These are phyloP conservation scores for Gymnobelideus leadbeateri DNA, from an alignment of 2,113 vertebrate genomes.

Conservation along the genomic window DNA sequence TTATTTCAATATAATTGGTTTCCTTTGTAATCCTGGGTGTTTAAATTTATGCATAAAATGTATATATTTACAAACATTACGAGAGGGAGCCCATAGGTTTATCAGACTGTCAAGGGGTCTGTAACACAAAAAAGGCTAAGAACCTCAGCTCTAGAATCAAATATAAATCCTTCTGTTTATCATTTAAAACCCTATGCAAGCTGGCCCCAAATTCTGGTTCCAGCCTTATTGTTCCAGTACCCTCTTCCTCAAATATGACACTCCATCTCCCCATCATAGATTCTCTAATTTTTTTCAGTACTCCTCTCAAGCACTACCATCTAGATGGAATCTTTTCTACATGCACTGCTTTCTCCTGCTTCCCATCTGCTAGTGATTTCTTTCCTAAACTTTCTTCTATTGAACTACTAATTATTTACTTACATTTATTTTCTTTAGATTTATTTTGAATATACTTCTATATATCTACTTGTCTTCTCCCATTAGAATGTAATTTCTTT, in stretches of 20 bases:
- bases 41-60: neutral
- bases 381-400: neutral
- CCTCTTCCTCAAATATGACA: neutral
- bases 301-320: neutral
- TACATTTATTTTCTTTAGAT: neutral
- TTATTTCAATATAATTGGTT: neutral
- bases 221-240: neutral
- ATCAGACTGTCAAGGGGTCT: too few species aligned
- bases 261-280: neutral
- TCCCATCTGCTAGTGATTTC: neutral
- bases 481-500: neutral
- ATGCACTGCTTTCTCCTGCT: neutral
- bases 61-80: neutral
- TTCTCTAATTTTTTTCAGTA: neutral
- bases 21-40: neutral
- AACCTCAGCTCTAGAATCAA: neutral
- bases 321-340: neutral
- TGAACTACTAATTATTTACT: neutral
- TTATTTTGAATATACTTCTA: neutral
- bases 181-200: neutral
- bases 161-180: neutral
- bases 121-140: too few species aligned
- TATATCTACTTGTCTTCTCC: neutral
- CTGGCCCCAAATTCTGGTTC: neutral
- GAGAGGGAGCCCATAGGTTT: neutral